These are phyloP conservation scores for Drosophila nigricruria DNA, from an alignment of 2,888 invertebrate genomes.

Conservation along the genomic window DNA sequence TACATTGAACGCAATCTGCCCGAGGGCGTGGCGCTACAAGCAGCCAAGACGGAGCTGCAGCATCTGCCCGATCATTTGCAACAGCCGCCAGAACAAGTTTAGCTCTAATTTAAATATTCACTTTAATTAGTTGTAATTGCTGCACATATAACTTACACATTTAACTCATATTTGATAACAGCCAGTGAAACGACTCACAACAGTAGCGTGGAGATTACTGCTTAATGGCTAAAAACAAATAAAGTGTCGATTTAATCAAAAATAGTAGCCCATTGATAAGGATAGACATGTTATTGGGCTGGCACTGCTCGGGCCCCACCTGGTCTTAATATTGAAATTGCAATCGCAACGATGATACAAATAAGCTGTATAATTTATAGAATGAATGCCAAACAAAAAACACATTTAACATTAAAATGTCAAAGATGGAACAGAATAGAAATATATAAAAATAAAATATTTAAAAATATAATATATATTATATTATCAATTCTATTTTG, in stretches of 20 bases:
- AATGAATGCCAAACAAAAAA: neutral
- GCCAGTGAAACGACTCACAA: neutral
- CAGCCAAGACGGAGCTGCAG: conserved; percentile 90
- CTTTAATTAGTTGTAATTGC: conserved; percentile 22
- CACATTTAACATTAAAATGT: neutral
- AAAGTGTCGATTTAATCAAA: conserved; percentile 42
- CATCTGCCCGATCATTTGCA: conserved; percentile 87
- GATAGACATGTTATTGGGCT: conserved; percentile 13
- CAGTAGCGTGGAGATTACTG: conserved; percentile 44
- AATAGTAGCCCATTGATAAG: conserved; percentile 38
- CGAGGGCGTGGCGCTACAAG: conserved; percentile 97
- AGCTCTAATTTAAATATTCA: conserved; percentile 32
- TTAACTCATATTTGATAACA: neutral
- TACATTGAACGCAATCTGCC: conserved; percentile 98
- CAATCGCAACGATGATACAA: neutral
- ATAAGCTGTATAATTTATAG: neutral
- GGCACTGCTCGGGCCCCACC: conserved; percentile 22
- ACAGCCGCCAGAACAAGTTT: conserved; percentile 83
- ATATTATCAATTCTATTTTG: too few species aligned
- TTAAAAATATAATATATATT: too few species aligned
- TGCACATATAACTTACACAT: conserved; percentile 1
- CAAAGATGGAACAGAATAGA: neutral
- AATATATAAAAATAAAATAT: too few species aligned
- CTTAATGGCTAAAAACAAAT: conserved; percentile 27
- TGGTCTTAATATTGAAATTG: conserved; percentile 23